Conservation (phyloP, 2,797 vertebrate species). For the Aulostomus chinensis region DNA sequence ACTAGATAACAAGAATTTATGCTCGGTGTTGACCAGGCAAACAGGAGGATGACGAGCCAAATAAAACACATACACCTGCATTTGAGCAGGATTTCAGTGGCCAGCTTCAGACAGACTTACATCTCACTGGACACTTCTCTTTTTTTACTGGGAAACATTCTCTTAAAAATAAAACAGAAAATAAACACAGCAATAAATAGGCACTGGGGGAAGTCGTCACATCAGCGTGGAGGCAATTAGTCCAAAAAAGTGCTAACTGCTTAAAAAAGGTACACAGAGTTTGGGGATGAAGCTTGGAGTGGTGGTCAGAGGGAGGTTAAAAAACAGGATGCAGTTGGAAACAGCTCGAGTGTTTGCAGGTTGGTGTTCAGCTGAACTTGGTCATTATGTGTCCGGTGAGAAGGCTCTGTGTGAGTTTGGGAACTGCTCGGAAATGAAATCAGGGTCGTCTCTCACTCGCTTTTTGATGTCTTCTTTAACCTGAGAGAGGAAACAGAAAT, state of each 20-base stretch:
- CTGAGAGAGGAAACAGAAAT: conserved; percentile 59
- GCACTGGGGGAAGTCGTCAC: conserved; percentile 48
- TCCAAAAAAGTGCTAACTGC: conserved; percentile 27
- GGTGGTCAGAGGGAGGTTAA: conserved; percentile 13
- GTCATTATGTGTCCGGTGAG: conserved; percentile 81
- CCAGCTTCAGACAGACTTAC: conserved; percentile 20
- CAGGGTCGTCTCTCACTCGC: conserved; percentile 87
- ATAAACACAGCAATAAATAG: conserved; percentile 67
- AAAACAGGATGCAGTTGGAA: conserved; percentile 13
- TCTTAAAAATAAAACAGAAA: conserved; percentile 30
- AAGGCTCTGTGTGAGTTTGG: conserved; percentile 89
- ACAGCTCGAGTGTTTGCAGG: conserved; percentile 11
- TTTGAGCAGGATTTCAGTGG: conserved; percentile 18
- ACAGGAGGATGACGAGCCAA: too few species aligned
- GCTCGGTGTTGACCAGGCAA: too few species aligned
- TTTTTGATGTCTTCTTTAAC: conserved; percentile 89
- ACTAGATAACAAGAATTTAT: too few species aligned
- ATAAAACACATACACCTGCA: conserved; percentile 24
- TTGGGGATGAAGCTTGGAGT: conserved; percentile 7
- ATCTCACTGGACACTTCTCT: neutral
- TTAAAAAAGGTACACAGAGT: conserved; percentile 18
- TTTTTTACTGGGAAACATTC: conserved; percentile 12
- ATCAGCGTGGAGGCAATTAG: conserved; percentile 31
- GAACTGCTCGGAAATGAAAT: conserved; percentile 88
- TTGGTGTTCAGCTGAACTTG: neutral